Conservation (phyloP, 1,140 invertebrate genomes). For the Drosophila navojoa region DNA sequence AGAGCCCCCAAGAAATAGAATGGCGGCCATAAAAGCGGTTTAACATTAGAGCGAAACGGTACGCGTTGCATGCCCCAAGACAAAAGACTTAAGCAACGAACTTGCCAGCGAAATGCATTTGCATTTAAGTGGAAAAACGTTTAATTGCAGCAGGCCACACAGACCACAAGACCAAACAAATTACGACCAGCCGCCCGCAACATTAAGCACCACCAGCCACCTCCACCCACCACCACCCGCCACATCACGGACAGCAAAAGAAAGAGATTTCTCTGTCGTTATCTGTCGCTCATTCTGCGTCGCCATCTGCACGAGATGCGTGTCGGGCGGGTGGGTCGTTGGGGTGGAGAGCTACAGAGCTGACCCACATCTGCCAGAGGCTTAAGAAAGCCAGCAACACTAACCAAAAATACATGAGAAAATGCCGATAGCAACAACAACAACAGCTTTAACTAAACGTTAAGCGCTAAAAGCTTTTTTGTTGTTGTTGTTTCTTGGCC, state of each 20-base stretch:
- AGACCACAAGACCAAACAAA: conserved; percentile 21
- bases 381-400: conserved; percentile 15
- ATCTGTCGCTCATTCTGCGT: conserved; percentile 30
- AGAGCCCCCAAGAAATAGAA: conserved; percentile 31
- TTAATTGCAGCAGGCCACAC: conserved; percentile 64
- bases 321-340: conserved; percentile 20
- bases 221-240: background rate
- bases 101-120: conserved; percentile 49
- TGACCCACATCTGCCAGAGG: conserved; percentile 51
- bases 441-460: conserved; percentile 29
- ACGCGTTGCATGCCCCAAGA: conserved; percentile 37
- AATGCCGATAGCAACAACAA: conserved; percentile 22
- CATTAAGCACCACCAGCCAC: background rate
- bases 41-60: conserved; percentile 31
- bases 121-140: conserved; percentile 41
- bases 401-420: conserved; percentile 22
- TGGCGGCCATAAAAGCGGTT: conserved; percentile 47
- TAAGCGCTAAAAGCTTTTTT: conserved; percentile 44
- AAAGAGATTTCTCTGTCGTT: conserved; percentile 41
- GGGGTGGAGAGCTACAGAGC: conserved; percentile 18
- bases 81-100: conserved; percentile 65
- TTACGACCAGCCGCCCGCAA: conserved; percentile 20
- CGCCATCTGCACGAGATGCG: conserved; percentile 35
- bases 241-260: conserved; percentile 10
- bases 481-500: conserved; percentile 17